These are phyloP conservation scores for Blennius ocellaris DNA, from an alignment of 2,113 vertebrate genomes.

Conservation along the genomic window DNA sequence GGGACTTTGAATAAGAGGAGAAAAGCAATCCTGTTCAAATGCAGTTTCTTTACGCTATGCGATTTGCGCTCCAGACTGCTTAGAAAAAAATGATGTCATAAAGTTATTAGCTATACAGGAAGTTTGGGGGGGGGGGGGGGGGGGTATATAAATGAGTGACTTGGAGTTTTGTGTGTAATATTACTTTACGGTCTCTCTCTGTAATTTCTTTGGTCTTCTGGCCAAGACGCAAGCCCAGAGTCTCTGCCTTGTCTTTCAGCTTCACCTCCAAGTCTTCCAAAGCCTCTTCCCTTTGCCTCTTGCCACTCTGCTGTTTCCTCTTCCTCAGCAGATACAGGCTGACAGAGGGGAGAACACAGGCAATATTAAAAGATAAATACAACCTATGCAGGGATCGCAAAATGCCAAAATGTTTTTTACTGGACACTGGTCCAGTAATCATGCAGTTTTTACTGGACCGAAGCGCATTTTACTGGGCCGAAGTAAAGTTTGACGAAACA, in stretches of 20 bases:
- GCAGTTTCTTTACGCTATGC: background rate
- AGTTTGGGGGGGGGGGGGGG: too few species aligned
- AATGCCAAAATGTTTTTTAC: too few species aligned
- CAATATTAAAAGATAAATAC: background rate
- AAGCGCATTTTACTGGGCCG: too few species aligned
- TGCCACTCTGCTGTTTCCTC: conserved; percentile 85
- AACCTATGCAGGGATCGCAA: too few species aligned
- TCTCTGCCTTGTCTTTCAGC: conserved; percentile 85
- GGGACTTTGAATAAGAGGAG: too few species aligned
- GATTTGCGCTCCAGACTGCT: background rate
- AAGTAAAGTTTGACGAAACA: too few species aligned
- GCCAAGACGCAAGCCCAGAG: conserved; percentile 88
- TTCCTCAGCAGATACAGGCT: conserved; percentile 89
- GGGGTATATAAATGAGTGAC: background rate
- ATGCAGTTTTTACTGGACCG: too few species aligned
- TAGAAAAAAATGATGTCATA: background rate
- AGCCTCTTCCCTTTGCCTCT: conserved; percentile 75
- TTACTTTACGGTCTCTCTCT: conserved; percentile 93
- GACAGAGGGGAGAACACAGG: conserved; percentile 6
- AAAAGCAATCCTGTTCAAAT: background rate
- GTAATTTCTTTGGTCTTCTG: conserved; percentile 92
- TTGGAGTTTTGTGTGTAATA: background rate
- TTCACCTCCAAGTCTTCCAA: conserved; percentile 87
- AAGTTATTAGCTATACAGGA: background rate
- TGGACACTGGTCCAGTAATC: too few species aligned